phyloP scores from a whole-genome alignment of 2,888 invertebrate species.

The Pachliopta kotzebuea region DNA sequence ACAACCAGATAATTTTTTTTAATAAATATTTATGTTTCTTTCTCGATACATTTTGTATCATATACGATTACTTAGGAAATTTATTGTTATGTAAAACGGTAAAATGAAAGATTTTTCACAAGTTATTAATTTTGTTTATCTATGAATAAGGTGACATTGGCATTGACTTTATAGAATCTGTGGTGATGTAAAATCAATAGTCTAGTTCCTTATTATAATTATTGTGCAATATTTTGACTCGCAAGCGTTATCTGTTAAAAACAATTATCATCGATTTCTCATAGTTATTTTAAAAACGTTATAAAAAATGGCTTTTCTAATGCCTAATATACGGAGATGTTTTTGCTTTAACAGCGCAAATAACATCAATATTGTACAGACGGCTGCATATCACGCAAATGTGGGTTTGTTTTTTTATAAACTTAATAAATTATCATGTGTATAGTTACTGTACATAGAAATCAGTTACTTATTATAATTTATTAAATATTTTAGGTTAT shows the following conservation, averaged over 20 bases:
- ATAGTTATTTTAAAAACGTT: too few species aligned
- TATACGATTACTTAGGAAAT: too few species aligned
- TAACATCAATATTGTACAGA: conserved; percentile 64
- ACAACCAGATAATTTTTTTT: neutral
- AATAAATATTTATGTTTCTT: neutral
- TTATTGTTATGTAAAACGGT: neutral
- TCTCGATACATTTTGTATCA: neutral
- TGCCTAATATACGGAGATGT: conserved; percentile 59
- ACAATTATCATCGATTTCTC: too few species aligned
- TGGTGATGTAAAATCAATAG: conserved; percentile 6
- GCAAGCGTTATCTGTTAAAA: too few species aligned
- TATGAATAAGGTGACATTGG: neutral
- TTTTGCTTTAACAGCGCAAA: conserved; percentile 60
- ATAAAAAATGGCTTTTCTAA: conserved; percentile 56
- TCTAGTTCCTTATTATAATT: neutral
- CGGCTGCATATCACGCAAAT: conserved; percentile 87
- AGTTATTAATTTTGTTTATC: too few species aligned
- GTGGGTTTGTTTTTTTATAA: conserved; percentile 75
- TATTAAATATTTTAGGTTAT: conserved; percentile 87
- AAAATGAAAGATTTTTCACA: too few species aligned
- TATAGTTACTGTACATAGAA: conserved; percentile 3
- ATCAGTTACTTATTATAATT: conserved; percentile 4
- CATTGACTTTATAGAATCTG: neutral
- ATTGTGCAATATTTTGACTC: neutral
- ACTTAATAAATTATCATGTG: conserved; percentile 8